These are phyloP conservation scores for Lophochroa leadbeateri DNA, from an alignment of 2,113 vertebrate species.

Conservation along the genomic window DNA sequence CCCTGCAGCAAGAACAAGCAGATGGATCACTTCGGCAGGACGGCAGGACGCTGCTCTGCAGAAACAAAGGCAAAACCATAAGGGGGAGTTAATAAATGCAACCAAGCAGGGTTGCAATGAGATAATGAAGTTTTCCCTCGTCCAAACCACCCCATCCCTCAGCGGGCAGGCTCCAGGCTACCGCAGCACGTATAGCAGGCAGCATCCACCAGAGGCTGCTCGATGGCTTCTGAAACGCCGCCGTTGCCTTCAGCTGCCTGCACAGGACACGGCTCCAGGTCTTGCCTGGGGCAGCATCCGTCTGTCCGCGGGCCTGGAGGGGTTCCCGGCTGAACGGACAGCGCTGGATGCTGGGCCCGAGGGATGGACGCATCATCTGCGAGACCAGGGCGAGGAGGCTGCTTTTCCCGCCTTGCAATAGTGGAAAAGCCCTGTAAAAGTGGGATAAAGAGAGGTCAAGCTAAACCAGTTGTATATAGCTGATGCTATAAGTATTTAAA, in stretches of 20 bases:
- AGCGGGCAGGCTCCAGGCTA: not conserved
- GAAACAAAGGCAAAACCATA: not conserved
- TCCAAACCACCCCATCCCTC: not conserved
- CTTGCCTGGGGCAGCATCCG: rapidly evolving
- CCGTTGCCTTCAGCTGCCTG: not conserved
- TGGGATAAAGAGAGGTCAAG: not conserved
- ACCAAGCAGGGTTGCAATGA: rapidly evolving
- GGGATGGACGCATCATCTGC: not conserved
- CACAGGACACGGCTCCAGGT: not conserved
- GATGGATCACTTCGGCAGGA: rapidly evolving
- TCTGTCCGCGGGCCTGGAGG: rapidly evolving
- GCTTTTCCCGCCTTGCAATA: not conserved
- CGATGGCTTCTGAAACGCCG: not conserved
- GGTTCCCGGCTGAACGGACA: rapidly evolving
- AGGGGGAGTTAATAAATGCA: rapidly evolving
- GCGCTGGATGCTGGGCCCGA: rapidly evolving
- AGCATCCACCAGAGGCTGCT: conserved; percentile 63
- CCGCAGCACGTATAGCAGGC: not conserved
- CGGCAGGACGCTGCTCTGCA: rapidly evolving
- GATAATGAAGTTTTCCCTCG: rapidly evolving
- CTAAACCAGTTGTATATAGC: not conserved
- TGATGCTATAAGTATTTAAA: not conserved
- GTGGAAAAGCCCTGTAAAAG: not conserved
- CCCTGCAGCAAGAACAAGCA: not conserved
- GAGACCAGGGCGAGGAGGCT: not conserved